Conservation (phyloP, 2,888 invertebrate genomes). For the Sarcophaga carnaria region DNA sequence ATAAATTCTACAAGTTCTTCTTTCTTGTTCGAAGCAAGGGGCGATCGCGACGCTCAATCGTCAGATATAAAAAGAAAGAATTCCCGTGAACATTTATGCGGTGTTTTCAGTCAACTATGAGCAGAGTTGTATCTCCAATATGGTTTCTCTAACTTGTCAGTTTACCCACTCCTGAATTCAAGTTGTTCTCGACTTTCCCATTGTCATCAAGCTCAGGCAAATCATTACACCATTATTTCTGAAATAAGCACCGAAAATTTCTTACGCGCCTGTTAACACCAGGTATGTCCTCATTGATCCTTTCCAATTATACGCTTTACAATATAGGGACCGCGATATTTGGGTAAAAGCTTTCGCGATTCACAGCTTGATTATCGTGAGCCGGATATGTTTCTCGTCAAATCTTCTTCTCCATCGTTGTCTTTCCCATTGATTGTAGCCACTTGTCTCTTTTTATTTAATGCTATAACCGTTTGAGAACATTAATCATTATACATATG, state of each 20-base stretch:
- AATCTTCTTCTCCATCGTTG: too few relatives aligned
- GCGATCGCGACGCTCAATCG: too few relatives aligned
- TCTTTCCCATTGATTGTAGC: too few relatives aligned
- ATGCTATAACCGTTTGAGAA: too few relatives aligned
- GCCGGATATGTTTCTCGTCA: neutral
- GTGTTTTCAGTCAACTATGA: too few relatives aligned
- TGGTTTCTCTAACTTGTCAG: slow-evolving; percentile 39
- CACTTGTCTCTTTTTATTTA: too few relatives aligned
- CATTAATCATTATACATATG: too few relatives aligned
- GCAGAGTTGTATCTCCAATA: neutral
- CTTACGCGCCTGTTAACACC: slow-evolving; percentile 48
- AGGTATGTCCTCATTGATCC: slow-evolving; percentile 67
- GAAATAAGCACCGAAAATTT: too few relatives aligned
- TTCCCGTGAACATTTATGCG: too few relatives aligned
- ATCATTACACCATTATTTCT: neutral
- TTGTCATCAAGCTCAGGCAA: slow-evolving; percentile 35
- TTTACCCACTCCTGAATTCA: slow-evolving; percentile 46
- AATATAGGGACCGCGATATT: neutral
- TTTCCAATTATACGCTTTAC: slow-evolving; percentile 21
- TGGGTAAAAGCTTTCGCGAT: slow-evolving; percentile 63
- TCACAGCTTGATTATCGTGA: slow-evolving; percentile 47
- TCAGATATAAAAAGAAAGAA: too few relatives aligned
- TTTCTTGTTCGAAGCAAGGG: too few relatives aligned
- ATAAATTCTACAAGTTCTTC: too few relatives aligned
- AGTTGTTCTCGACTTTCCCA: slow-evolving; percentile 56